Conservation (phyloP, 2,888 invertebrate species). For the Acanthosepion pharaonis region DNA sequence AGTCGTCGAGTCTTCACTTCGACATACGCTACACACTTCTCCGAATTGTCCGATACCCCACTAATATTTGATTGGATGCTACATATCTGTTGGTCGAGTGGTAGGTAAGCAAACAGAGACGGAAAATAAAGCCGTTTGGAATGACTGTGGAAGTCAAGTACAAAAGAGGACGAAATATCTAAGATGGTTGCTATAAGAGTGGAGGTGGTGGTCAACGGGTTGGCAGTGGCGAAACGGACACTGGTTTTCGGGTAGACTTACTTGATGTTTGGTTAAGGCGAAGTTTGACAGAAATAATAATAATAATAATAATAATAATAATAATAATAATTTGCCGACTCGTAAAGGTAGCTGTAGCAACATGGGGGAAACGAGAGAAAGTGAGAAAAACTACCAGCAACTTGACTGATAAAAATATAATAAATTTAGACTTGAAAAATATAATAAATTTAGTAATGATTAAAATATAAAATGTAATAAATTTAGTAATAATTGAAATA, state of each 20-base stretch:
- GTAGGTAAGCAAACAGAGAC: neutral
- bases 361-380: no score
- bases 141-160: neutral
- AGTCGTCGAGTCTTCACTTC: neutral
- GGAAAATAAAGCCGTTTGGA: neutral
- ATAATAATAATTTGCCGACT: neutral
- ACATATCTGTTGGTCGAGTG: neutral
- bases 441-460: no score
- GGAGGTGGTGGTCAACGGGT: neutral
- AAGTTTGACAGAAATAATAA: neutral
- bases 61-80: neutral
- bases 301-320: no score
- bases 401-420: no score
- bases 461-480: no score
- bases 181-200: neutral
- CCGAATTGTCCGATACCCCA: neutral
- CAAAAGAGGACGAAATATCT: neutral
- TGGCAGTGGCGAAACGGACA: neutral
- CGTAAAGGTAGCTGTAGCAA: neutral
- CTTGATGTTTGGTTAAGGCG: neutral
- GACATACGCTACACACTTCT: neutral
- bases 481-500: no score
- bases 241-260: neutral
- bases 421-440: no score
- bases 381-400: no score